Conservation (phyloP, 1,140 invertebrate genomes). For the Ylistrum balloti region DNA sequence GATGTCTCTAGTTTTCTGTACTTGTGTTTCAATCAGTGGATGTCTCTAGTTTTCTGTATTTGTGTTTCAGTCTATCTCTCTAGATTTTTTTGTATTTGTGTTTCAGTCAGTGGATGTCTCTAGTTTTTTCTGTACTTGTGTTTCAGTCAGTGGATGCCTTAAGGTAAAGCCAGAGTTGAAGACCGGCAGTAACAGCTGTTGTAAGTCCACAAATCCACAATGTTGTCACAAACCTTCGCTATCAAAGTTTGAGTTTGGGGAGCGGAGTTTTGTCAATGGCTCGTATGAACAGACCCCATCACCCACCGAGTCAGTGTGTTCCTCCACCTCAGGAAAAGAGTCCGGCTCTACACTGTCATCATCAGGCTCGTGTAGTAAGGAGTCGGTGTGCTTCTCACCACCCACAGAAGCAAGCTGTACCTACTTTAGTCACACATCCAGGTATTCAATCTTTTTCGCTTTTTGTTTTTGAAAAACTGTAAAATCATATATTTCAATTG, state of each 20-base stretch:
- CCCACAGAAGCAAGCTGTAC: slow-evolving; percentile 53
- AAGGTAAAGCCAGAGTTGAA: background rate
- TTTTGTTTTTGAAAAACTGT: too few relatives aligned
- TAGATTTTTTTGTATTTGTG: too few relatives aligned
- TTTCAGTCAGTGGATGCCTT: background rate
- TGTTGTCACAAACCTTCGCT: slow-evolving; percentile 18
- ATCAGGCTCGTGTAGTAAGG: slow-evolving; percentile 56
- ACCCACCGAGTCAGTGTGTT: slow-evolving; percentile 65
- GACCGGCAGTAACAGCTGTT: background rate
- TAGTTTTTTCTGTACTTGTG: too few relatives aligned
- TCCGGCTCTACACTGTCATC: slow-evolving; percentile 51
- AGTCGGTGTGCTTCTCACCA: slow-evolving; percentile 32
- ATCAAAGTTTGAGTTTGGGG: slow-evolving; percentile 65
- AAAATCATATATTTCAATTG: too few relatives aligned
- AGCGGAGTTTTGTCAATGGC: slow-evolving; percentile 64
- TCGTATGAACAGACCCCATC: slow-evolving; percentile 65
- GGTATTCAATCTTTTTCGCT: background rate
- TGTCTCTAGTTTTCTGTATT: too few relatives aligned
- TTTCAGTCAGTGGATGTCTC: too few relatives aligned
- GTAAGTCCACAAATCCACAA: slow-evolving; percentile 46
- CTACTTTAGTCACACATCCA: slow-evolving; percentile 47
- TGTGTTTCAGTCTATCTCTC: too few relatives aligned
- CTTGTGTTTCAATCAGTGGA: too few relatives aligned
- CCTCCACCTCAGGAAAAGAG: slow-evolving; percentile 68
- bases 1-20: too few relatives aligned